Percentiles rank a stretch among this genome's conserved stretches.
Evolutionary conservation across 2,888 invertebrate species (phyloP).

Genomic region (Plebejus anna): DNA sequence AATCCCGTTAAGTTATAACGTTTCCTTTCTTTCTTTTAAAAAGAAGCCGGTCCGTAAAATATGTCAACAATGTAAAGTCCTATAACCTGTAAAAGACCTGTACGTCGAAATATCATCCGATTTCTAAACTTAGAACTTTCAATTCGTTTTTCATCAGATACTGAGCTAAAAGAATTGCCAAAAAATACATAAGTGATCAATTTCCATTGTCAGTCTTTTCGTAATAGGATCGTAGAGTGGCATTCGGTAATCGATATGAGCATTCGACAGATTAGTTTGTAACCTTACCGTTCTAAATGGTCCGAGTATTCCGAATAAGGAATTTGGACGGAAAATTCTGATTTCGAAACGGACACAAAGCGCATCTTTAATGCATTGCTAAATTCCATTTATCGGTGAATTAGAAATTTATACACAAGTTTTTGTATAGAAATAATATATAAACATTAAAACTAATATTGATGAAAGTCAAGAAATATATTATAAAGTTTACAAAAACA

Average conservation of each 20-base stretch:
- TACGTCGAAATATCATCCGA: too few relatives aligned
- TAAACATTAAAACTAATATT: background rate
- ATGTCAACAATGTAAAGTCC: too few relatives aligned
- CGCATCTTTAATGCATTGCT: background rate
- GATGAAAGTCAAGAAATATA: too few relatives aligned
- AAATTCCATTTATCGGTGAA: background rate
- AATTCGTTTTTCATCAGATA: background rate
- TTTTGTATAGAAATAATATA: background rate
- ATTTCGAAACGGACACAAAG: background rate
- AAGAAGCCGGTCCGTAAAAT: too few relatives aligned
- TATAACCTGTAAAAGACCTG: too few relatives aligned
- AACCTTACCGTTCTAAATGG: background rate
- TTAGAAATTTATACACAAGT: background rate
- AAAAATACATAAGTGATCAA: background rate
- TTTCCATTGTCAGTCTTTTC: background rate
- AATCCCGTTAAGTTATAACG: too few relatives aligned
- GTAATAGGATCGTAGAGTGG: constrained; percentile 2
- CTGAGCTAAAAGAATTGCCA: background rate
- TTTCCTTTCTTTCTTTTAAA: too few relatives aligned
- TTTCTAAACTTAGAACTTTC: too few relatives aligned
- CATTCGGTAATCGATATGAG: constrained; percentile 17
- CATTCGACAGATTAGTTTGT: constrained; percentile 2
- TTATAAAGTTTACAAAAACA: too few relatives aligned
- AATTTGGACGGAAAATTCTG: constrained; percentile 6
- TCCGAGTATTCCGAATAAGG: constrained; percentile 9